phyloP scores from a whole-genome alignment of 2,113 vertebrate genomes.

The Panurus biarmicus region DNA sequence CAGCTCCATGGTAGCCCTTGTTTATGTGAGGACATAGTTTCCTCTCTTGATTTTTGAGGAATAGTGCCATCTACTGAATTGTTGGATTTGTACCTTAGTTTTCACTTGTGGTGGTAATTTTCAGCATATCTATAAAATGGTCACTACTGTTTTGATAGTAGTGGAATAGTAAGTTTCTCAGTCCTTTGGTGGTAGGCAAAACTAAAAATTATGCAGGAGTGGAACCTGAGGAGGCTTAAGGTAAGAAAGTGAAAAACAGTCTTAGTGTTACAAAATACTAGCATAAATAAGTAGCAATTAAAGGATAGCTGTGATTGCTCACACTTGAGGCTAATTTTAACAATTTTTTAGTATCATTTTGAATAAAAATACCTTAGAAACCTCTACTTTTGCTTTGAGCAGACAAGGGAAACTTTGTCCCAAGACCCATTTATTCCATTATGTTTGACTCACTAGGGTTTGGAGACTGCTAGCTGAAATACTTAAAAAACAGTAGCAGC shows the following conservation, averaged over 20 bases:
- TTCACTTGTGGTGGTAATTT: background rate
- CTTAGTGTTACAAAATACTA: background rate
- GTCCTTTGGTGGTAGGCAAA: background rate
- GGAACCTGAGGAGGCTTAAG: background rate
- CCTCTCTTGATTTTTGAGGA: background rate
- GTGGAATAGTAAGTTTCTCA: background rate
- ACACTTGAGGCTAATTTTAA: background rate
- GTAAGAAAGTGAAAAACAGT: background rate
- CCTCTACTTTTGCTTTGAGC: background rate
- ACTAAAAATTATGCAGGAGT: background rate
- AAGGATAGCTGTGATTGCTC: background rate
- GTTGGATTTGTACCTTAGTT: background rate
- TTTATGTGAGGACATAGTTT: background rate
- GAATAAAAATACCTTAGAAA: background rate
- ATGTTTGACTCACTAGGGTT: background rate
- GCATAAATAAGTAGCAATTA: background rate
- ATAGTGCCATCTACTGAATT: constrained; percentile 48
- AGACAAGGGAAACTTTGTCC: background rate
- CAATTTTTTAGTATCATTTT: background rate
- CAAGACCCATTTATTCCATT: background rate
- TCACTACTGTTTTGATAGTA: background rate
- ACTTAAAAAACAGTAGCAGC: background rate
- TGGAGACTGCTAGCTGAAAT: background rate
- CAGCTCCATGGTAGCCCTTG: background rate
- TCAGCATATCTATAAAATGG: background rate